Percentiles rank a stretch among this genome's conserved stretches.
Conservation (phyloP, 2,113 vertebrate species). For the Gymnorhina tibicen region DNA sequence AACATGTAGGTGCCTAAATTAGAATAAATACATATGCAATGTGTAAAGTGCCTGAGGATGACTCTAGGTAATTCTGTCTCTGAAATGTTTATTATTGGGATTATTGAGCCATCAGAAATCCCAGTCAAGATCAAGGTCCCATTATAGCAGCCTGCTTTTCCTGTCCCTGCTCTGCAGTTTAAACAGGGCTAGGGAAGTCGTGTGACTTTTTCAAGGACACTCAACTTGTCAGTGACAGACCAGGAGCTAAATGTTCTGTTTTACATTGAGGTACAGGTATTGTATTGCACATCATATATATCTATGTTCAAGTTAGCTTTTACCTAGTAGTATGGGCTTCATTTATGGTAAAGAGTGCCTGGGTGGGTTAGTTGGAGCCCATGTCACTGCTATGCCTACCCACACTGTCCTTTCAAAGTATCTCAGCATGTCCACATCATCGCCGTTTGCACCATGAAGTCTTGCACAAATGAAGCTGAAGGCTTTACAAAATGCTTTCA, state of each 20-base stretch:
- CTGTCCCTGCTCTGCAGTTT: neutral
- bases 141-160: neutral
- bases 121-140: neutral
- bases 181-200: neutral
- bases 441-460: neutral
- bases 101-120: neutral
- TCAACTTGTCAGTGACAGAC: neutral
- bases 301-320: neutral
- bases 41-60: slow-evolving; percentile 23
- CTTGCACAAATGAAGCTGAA: neutral
- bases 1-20: neutral
- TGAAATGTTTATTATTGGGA: neutral
- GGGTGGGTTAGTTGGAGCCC: neutral
- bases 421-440: neutral
- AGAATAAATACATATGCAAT: slow-evolving; percentile 37
- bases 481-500: neutral
- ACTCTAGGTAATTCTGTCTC: neutral
- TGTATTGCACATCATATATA: neutral
- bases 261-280: neutral
- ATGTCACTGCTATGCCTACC: neutral
- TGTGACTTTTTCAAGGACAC: neutral
- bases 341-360: neutral
- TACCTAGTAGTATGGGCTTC: neutral
- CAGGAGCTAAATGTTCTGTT: neutral
- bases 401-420: neutral